Conservation (phyloP, 2,113 vertebrate species). For the Fulmarus glacialis region DNA sequence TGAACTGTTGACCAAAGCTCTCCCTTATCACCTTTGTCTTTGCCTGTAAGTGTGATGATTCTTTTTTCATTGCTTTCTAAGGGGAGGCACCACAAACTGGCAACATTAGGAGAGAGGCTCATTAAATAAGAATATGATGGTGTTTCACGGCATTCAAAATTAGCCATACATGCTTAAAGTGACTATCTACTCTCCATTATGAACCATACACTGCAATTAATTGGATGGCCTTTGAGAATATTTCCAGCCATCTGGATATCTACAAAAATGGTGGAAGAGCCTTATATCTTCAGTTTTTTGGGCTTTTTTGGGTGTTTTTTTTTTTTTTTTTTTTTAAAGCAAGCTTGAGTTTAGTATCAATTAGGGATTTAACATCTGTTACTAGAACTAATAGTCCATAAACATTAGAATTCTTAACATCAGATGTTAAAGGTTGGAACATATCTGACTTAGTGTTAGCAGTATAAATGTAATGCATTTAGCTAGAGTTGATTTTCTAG, state of each 20-base stretch:
- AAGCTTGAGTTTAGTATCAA: background rate
- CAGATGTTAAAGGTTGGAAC: background rate
- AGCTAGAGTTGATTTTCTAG: background rate
- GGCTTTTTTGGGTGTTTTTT: too few species aligned
- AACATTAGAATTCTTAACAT: background rate
- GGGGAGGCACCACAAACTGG: background rate
- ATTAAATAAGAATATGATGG: background rate
- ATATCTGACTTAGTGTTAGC: background rate
- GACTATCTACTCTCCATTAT: background rate
- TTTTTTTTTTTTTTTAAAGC: too few species aligned
- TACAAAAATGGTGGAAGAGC: background rate
- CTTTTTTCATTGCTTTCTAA: background rate
- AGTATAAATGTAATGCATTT: background rate
- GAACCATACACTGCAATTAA: slow-evolving; percentile 13
- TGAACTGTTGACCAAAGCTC: background rate
- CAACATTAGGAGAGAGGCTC: background rate
- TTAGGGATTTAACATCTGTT: slow-evolving; percentile 20
- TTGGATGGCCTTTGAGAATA: slow-evolving; percentile 2
- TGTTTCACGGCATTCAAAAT: background rate
- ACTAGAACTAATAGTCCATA: background rate
- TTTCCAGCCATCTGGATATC: slow-evolving; percentile 29
- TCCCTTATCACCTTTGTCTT: background rate
- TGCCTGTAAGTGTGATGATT: background rate
- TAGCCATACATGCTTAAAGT: background rate
- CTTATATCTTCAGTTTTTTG: background rate